Evolutionary conservation across 2,113 vertebrate genomes (phyloP).

Genomic region (Centropristis striata): DNA sequence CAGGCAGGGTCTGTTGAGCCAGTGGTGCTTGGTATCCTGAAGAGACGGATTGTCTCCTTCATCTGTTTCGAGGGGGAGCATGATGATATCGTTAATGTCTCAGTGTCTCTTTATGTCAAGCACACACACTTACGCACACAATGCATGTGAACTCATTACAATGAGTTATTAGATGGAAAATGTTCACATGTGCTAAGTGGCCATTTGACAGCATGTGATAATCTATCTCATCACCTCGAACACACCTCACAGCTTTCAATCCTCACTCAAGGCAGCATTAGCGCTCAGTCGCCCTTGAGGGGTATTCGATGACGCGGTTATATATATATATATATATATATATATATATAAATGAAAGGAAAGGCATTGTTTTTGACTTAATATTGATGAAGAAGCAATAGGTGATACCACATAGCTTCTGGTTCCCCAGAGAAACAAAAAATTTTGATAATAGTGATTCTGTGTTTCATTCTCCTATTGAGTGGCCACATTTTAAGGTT

Average conservation of each 20-base stretch:
- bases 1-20: slow-evolving; percentile 79
- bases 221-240: slow-evolving; percentile 13
- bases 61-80: slow-evolving; percentile 86
- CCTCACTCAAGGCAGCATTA: slow-evolving; percentile 35
- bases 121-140: not conserved
- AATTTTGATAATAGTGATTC: slow-evolving; percentile 24
- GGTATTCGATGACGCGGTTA: no score
- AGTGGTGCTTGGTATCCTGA: slow-evolving; percentile 85
- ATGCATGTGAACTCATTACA: slow-evolving; percentile 9
- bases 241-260: slow-evolving; percentile 33
- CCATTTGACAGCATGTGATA: slow-evolving; percentile 30
- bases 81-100: slow-evolving; percentile 10
- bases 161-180: slow-evolving; percentile 21
- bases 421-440: not conserved
- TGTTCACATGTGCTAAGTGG: slow-evolving; percentile 53
- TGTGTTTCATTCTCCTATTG: slow-evolving; percentile 8
- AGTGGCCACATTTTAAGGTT: not conserved
- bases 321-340: no score
- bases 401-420: not conserved
- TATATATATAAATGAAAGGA: not conserved
- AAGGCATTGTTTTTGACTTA: not conserved
- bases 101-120: not conserved
- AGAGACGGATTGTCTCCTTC: slow-evolving; percentile 90
- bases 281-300: slow-evolving; percentile 47
- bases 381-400: slow-evolving; percentile 11